phyloP scores from a whole-genome alignment of 2,797 vertebrate genomes.

The Xenops minutus region DNA sequence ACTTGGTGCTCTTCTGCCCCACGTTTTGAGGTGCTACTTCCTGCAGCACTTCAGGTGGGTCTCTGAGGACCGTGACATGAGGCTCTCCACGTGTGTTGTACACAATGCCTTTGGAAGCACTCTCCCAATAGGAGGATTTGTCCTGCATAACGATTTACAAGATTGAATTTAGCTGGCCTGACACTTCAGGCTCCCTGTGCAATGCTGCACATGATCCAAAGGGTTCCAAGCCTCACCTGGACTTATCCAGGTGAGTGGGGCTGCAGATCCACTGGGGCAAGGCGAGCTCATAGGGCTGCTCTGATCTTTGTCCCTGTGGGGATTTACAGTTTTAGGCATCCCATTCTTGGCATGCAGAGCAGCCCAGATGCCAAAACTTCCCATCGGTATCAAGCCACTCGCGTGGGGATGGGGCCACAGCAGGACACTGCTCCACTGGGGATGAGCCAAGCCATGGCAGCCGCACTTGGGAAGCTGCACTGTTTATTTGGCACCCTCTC shows the following conservation, averaged over 20 bases:
- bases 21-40: neutral
- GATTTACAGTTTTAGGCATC: neutral
- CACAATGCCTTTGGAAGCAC: neutral
- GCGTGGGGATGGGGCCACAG: accelerated
- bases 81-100: accelerated
- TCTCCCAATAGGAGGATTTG: neutral
- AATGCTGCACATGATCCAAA: accelerated
- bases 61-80: accelerated
- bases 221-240: neutral
- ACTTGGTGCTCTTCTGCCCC: neutral
- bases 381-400: accelerated
- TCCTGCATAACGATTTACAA: neutral
- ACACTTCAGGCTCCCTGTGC: neutral
- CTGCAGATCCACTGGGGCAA: accelerated
- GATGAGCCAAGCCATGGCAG: neutral
- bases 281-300: accelerated
- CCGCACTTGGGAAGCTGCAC: neutral
- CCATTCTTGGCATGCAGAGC: accelerated
- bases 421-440: accelerated
- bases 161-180: neutral
- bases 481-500: neutral
- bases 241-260: neutral
- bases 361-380: neutral
- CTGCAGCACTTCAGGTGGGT: neutral
- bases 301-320: accelerated